phyloP scores from a whole-genome alignment of 2,888 invertebrate genomes.

The Torymus texanus region DNA sequence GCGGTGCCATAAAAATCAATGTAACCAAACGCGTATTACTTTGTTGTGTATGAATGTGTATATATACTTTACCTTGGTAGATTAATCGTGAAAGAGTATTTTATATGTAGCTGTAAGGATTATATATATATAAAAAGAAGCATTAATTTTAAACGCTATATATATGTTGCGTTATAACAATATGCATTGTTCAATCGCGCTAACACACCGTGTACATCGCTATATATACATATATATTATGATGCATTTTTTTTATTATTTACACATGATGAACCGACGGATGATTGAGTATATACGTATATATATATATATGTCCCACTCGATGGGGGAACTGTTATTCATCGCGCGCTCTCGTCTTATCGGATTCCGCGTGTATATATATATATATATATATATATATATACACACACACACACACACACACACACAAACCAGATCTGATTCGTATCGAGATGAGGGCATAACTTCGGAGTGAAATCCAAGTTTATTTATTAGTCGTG shows the following conservation, averaged over 20 bases:
- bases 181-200: conserved; percentile 35
- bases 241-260: too few species aligned
- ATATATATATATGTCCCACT: too few species aligned
- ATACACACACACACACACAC: too few species aligned
- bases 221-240: not conserved
- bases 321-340: too few species aligned
- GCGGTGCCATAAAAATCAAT: conserved; percentile 46
- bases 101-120: conserved; percentile 41
- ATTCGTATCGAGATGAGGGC: conserved; percentile 27
- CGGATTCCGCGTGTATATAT: conserved; percentile 13
- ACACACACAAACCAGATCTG: conserved; percentile 12
- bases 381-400: too few species aligned
- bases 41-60: conserved; percentile 54
- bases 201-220: conserved; percentile 44
- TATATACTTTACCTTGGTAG: conserved; percentile 47
- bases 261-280: too few species aligned
- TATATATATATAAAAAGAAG: conserved; percentile 17
- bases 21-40: conserved; percentile 49
- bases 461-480: conserved; percentile 33
- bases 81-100: conserved; percentile 49
- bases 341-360: not conserved
- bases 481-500: conserved; percentile 22
- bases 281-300: too few species aligned
- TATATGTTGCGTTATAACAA: conserved; percentile 5
- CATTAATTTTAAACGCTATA: too few species aligned